Conservation (phyloP, 2,888 invertebrate species). For the Baccha elongata region DNA sequence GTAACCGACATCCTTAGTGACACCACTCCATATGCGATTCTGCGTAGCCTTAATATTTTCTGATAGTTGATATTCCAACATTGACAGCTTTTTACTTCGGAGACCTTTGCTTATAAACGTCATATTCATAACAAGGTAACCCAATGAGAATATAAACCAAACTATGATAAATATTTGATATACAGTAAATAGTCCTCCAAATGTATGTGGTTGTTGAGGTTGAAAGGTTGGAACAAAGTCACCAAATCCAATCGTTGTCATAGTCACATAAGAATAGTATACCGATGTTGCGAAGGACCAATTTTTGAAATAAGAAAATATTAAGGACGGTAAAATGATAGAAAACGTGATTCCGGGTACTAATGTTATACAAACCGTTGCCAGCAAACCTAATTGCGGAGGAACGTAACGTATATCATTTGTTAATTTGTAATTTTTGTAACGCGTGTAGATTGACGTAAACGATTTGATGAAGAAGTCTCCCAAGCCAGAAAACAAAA, state of each 20-base stretch:
- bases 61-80: conserved; percentile 90
- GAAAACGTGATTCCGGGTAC: conserved; percentile 94
- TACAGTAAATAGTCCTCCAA: conserved; percentile 85
- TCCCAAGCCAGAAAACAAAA: conserved; percentile 90
- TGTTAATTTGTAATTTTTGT: conserved; percentile 87
- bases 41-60: conserved; percentile 91
- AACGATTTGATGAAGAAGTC: conserved; percentile 92
- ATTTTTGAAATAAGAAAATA: conserved; percentile 92
- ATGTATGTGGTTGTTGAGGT: conserved; percentile 80
- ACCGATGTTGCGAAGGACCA: conserved; percentile 93
- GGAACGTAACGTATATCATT: conserved; percentile 86
- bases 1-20: conserved; percentile 89
- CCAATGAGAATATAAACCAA: conserved; percentile 96
- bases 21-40: conserved; percentile 89
- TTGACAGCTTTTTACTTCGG: conserved; percentile 88
- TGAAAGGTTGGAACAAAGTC: conserved; percentile 90
- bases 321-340: conserved; percentile 92
- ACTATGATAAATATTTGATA: conserved; percentile 92
- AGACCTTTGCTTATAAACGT: conserved; percentile 88
- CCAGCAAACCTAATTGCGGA: conserved; percentile 88
- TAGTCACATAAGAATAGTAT: conserved; percentile 93
- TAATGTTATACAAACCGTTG: conserved; percentile 92
- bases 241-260: conserved; percentile 96
- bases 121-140: conserved; percentile 94
- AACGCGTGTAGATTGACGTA: conserved; percentile 89